Base-by-base conservation (phyloP, 2,113 vertebrate genomes). In the Callocephalon fimbriatum region DNA sequence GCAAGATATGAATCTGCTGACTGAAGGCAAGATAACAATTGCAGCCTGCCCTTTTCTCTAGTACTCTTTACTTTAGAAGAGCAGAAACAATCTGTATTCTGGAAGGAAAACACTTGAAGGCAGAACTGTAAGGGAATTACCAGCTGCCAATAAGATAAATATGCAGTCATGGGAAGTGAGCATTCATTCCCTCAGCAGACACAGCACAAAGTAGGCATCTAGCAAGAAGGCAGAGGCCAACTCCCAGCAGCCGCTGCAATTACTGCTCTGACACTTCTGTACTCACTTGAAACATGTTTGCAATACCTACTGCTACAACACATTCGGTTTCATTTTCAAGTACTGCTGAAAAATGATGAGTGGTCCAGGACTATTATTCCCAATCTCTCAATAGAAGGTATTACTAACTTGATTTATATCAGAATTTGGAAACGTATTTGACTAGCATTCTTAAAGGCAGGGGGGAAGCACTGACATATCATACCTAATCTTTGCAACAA, bases 21-120 rank as follows among this genome's bases (percentile, higher is more conserved):
- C 56, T 59, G 51, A 59, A 82, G 45, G 81, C 58, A 88, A 51
- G 5, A 1, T 2, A 72, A 47, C 47, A 96, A 93, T 12, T 50
- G 66, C 51, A 58, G 29, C 50, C 71, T 90, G 84, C 87, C 93
- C 90, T 96, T 88, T 92, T 72, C 81, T 89, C 95, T 70, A 94
- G 87, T 94, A 42, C 74, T 68, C 84, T 89, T 74, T 92, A 21
- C 35, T 91, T 89, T 14, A 93, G 61, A 88, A 51, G 21, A 84
- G 59, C 44, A 93, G 65, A 93, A 93, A 56, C 84, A 70, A 86
- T 65, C 76, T 88, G 74, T 29, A 59, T 92, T 86, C 54, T 91
- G 73, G 56, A 78, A 84, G 44, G 38, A 79, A 86, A 89, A 66
- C 48, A 80, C 77, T 89, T n/a, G 44, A 42, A 84, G 86, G 86